Evolutionary conservation across 92 coral and sea anemone genomes (phyloP), one percentile per base, ranked within the genome.

Genomic region (Palythoa grandis): DNA sequence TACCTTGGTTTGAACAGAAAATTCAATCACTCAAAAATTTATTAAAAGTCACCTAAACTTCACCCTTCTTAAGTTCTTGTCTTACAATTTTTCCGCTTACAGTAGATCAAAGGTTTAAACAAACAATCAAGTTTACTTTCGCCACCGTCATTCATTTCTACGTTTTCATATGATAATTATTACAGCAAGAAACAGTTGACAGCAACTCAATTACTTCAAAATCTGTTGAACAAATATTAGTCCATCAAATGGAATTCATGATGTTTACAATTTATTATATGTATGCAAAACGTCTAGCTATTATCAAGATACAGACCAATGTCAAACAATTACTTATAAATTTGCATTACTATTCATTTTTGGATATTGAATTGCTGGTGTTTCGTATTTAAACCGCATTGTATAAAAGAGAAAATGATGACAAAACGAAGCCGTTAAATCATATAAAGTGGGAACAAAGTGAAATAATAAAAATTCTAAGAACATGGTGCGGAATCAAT

Each of bases 311-410:
- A 23, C 72, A 67, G 53, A 79, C 38, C 7, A 61, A 79, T 58
- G 70, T 9, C 47, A 24, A 78, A 78, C 70, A 58, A 57, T 29
- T 57, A 56, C 52, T 14, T 57, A 24, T 2, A 23, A 19, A 75
- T 39, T 60, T 79, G 47, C 48, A 80, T 63, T 63, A 20, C 38
- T 47, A 80, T 66, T 79, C 19, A 66, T 65, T 13, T 11, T 11
- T 5, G 0, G 10, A 63, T 78, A 58, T 58, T 58, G 71, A 38
- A 48, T 60, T 15, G 48, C 35, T 7, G 50, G 82, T 19, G 23
- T 25, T 61, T 67, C 65, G 11, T 37, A 9, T 4, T 13, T 47
- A 5, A 1, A 15, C 19, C 3, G 61, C 24, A 19, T 22, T 50
- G 37, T 74, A 40, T 22, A 12, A 11, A 74, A 47, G 43, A 50